A percentile compares a stretch with the other conserved stretches of the same genome.
These are phyloP conservation scores for Fistularia commersonii DNA, from an alignment of 2,797 vertebrate genomes.

Conservation along the genomic window DNA sequence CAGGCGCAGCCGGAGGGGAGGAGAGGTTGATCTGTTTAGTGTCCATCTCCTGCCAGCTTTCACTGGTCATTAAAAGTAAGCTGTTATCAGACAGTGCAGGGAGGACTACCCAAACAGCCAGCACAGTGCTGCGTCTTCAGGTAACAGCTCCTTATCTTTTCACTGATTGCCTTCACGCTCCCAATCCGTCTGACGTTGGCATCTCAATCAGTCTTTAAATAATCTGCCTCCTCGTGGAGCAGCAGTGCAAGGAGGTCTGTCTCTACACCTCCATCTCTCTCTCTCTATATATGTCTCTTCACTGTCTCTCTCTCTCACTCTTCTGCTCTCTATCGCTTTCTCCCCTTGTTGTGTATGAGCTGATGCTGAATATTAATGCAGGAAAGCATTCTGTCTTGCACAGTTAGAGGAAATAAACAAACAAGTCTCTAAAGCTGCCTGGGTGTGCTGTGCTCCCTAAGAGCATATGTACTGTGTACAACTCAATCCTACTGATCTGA, in stretches of 20 bases:
- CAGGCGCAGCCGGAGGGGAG: slow-evolving; percentile 70
- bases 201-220: slow-evolving; percentile 85
- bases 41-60: slow-evolving; percentile 79
- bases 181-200: slow-evolving; percentile 80
- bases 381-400: slow-evolving; percentile 53
- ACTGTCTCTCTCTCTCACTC: slow-evolving; percentile 32
- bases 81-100: slow-evolving; percentile 77
- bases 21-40: slow-evolving; percentile 78
- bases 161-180: slow-evolving; percentile 77
- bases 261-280: slow-evolving; percentile 58
- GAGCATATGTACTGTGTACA: slow-evolving; percentile 40
- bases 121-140: slow-evolving; percentile 74
- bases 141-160: slow-evolving; percentile 80
- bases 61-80: slow-evolving; percentile 80
- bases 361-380: slow-evolving; percentile 75
- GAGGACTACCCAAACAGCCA: slow-evolving; percentile 73
- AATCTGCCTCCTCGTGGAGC: slow-evolving; percentile 72
- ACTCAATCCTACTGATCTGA: slow-evolving; percentile 49
- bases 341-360: slow-evolving; percentile 52
- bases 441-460: slow-evolving; percentile 40
- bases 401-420: slow-evolving; percentile 71
- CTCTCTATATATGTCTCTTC: slow-evolving; percentile 29
- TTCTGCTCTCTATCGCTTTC: slow-evolving; percentile 40
- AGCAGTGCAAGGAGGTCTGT: slow-evolving; percentile 59
- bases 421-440: slow-evolving; percentile 58